phyloP scores from a whole-genome alignment of 2,113 vertebrate genomes.

The Panthera leo region DNA sequence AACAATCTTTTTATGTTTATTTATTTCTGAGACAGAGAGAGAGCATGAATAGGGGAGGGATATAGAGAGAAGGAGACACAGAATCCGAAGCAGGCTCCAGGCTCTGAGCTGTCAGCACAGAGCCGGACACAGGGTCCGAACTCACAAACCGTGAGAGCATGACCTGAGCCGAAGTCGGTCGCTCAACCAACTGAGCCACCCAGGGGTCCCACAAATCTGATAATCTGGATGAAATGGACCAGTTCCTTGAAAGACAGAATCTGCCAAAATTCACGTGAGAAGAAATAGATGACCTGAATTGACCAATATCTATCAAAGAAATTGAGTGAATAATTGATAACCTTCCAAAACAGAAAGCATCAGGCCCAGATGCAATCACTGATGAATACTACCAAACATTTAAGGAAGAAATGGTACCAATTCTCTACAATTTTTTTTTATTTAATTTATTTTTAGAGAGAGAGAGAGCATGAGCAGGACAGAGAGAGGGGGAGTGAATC shows the following conservation, averaged over 20 bases:
- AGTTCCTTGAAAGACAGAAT: not conserved
- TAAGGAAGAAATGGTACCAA: not conserved
- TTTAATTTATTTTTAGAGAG: no score
- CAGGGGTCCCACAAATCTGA: not conserved
- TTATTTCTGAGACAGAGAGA: no score
- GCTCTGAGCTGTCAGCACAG: no score
- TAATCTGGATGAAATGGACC: not conserved
- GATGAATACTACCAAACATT: not conserved
- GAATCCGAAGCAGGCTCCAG: no score
- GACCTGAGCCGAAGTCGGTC: no score
- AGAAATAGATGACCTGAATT: not conserved
- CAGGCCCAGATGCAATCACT: not conserved
- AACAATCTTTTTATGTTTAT: no score
- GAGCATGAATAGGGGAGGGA: no score
- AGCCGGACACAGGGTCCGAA: no score
- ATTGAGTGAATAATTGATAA: not conserved
- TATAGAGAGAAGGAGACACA: no score
- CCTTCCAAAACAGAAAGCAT: not conserved
- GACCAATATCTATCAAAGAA: not conserved
- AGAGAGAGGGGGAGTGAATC: no score
- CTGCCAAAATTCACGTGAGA: not conserved
- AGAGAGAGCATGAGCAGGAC: not conserved
- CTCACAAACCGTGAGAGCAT: no score
- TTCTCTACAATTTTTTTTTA: not conserved
- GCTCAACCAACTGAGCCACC: no score